Conservation (phyloP, 2,113 vertebrate genomes). For the Microcebus murinus region DNA sequence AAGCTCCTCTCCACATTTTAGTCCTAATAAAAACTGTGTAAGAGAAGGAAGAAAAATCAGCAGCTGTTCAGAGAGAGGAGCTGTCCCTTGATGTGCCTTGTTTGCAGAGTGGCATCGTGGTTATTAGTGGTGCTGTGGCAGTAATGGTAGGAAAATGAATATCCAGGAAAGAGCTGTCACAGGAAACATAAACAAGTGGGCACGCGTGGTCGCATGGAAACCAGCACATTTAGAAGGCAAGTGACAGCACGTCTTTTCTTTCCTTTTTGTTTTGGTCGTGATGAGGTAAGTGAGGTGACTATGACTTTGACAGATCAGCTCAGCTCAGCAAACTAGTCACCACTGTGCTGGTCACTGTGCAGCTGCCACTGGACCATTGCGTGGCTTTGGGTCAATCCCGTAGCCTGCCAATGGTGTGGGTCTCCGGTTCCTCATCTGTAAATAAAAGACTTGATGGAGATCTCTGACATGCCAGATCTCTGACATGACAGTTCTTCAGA, state of each 20-base stretch:
- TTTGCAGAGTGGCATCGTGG: neutral
- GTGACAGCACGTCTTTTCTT: neutral
- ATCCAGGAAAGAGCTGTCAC: neutral
- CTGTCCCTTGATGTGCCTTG: neutral
- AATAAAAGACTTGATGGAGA: neutral
- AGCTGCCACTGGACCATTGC: neutral
- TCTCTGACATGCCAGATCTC: neutral
- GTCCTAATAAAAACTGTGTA: neutral
- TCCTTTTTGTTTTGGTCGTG: neutral
- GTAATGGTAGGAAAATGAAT: neutral
- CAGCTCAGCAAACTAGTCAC: neutral
- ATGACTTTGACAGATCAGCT: neutral
- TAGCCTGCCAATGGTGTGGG: neutral
- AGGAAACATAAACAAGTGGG: neutral
- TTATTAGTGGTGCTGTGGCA: neutral
- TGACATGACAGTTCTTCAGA: neutral
- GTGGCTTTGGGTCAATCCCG: neutral
- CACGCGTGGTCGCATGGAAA: neutral
- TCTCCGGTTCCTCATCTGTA: neutral
- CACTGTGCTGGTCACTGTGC: neutral
- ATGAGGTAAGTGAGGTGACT: neutral
- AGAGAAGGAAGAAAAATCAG: conserved; percentile 6
- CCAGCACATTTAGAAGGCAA: conserved; percentile 15
- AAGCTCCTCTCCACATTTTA: conserved; percentile 18
- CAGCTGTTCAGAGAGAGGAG: neutral